A percentile compares a stretch with the other conserved stretches of the same genome.
phyloP scores from a whole-genome alignment of 1,140 invertebrate species.

The Ylistrum balloti region DNA sequence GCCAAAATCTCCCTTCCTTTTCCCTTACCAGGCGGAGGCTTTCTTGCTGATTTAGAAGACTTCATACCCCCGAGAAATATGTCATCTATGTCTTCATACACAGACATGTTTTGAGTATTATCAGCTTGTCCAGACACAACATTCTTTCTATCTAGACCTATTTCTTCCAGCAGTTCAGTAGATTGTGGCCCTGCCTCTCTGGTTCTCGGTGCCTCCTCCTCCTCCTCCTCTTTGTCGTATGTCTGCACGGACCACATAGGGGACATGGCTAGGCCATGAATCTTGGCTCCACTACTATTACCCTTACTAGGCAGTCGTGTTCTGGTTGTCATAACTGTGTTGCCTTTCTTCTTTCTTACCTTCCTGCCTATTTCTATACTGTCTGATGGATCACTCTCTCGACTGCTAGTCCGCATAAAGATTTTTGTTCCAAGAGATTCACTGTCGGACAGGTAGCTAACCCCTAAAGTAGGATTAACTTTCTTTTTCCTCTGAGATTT shows the following conservation, averaged over 20 bases:
- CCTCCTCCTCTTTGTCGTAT: neutral
- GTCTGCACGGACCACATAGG: neutral
- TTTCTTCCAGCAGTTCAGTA: conserved; percentile 6
- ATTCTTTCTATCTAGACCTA: neutral
- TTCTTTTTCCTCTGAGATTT: neutral
- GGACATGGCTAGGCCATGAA: neutral
- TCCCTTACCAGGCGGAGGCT: neutral
- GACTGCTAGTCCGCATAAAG: neutral
- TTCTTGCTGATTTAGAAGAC: neutral
- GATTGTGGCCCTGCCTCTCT: neutral
- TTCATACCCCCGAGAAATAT: neutral
- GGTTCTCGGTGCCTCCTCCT: neutral
- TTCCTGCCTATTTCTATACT: conserved; percentile 3
- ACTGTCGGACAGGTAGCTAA: neutral
- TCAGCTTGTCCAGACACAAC: neutral
- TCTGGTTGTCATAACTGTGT: neutral
- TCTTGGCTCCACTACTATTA: neutral
- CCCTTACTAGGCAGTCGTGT: neutral
- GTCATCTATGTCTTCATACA: neutral
- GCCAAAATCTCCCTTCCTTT: neutral
- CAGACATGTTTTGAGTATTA: neutral
- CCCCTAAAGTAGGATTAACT: neutral
- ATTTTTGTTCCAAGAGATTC: conserved; percentile 16
- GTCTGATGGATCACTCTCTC: neutral
- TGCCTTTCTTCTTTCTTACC: neutral